Evolutionary conservation across 2,113 vertebrate species (phyloP).

Genomic region (Chlamydotis undulata): DNA sequence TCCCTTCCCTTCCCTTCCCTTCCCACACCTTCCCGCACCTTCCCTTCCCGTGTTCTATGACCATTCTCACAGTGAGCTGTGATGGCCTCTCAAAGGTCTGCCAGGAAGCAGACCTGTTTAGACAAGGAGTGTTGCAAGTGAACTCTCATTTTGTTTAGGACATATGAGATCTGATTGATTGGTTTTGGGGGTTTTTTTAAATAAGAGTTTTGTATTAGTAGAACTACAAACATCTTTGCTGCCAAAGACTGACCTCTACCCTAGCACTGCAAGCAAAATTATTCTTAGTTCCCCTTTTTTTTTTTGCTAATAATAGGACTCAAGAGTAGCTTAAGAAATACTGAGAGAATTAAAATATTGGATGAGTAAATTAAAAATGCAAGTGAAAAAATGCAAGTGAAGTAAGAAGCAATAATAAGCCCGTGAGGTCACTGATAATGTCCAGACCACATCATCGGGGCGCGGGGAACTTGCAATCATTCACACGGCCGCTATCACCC

Average conservation of each 20-base stretch:
- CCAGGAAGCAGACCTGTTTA: not conserved
- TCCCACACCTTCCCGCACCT: not conserved
- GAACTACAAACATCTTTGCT: not conserved
- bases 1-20: too few relatives aligned
- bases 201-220: not conserved
- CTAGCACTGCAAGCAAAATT: constrained; percentile 16
- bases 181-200: not conserved
- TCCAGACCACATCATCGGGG: not conserved
- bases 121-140: not conserved
- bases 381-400: not conserved
- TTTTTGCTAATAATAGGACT: constrained; percentile 11
- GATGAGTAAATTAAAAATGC: not conserved
- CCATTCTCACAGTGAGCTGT: not conserved
- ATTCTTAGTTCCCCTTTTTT: constrained; percentile 5
- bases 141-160: not conserved
- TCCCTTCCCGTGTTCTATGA: not conserved
- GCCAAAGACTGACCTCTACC: constrained; percentile 8
- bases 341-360: constrained; percentile 23
- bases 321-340: constrained; percentile 35
- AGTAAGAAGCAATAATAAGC: constrained; percentile 31
- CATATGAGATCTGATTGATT: not conserved
- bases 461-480: not conserved
- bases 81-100: not conserved
- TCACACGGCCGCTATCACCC: not conserved
- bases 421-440: constrained; percentile 20